Base-by-base conservation (phyloP, 2,113 vertebrate genomes). In the Dicerorhinus sumatrensis region DNA sequence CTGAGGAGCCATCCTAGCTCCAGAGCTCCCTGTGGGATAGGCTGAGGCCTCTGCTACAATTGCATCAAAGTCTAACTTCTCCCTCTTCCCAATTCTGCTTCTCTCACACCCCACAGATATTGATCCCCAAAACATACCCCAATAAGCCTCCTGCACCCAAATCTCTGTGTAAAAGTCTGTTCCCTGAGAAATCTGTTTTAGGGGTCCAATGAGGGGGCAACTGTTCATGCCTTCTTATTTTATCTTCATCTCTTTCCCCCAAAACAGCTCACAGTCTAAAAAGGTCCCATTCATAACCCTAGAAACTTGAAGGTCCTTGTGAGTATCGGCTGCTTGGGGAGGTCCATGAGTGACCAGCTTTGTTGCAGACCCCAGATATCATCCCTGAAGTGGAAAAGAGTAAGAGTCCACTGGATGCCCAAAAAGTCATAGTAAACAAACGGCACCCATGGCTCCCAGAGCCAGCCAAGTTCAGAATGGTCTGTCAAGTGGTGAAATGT, bases 401-500 rank as follows among this genome's bases (percentile, higher is more conserved):
- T 12, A 70, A 69, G 69, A 89, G 36, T 12, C 67, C 73, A 67
- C 27, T 2, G 11, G 2, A 54, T 88, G 25, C 48, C 56, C 81
- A 80, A 60, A 42, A 25, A 88, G 27, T 73, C 70, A 2, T 20
- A 51, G 56, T 4, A 76, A 97, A 88, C 88, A 93, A 84, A 96
- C 86, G 94, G 86, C 1, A 3, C 20, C 69, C 31, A 0, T 65
- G 54, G 69, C 51, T 85, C 25, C n/a, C 6, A 3, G 65, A 81
- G 63, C 73, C 54, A 89, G 88, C 82, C 93, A 89, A 75, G 18
- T 87, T 93, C 90, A 73, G 81, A 86, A 95, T 27, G 36, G 69
- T 95, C 54, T 97, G 75, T 97, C 92, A 81, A 69, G 83, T 76
- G 75, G 33, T 80, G 65, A 97, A 86, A 90, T 96, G 54, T 94